Percentiles rank a stretch among this genome's conserved stretches.
phyloP scores from a whole-genome alignment of 2,888 invertebrate species.

The Holacanthella duospinosa region DNA sequence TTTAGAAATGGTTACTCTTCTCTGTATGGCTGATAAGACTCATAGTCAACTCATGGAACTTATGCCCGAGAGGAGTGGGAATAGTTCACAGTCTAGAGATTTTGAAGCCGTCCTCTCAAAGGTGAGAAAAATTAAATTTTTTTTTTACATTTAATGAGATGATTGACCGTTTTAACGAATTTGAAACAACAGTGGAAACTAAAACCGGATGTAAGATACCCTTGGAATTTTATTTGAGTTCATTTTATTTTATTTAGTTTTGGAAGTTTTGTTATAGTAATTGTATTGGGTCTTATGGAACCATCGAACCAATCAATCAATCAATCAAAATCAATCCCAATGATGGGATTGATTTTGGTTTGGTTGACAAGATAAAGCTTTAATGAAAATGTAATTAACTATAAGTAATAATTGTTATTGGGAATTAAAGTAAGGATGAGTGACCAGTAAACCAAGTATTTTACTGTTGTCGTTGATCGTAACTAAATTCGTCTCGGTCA shows the following conservation, averaged over 20 bases:
- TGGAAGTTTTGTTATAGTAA: no score
- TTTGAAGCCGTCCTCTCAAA: conserved; percentile 76
- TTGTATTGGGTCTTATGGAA: no score
- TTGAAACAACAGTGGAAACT: no score
- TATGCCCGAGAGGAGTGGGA: conserved; percentile 93
- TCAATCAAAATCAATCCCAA: no score
- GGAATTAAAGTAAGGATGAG: no score
- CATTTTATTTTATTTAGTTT: no score
- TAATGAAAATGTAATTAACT: not conserved
- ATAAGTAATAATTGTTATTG: not conserved
- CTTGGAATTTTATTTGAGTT: no score
- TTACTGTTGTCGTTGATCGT: not conserved
- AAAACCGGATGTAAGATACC: no score
- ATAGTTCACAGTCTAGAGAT: conserved; percentile 67
- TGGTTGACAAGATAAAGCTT: not conserved
- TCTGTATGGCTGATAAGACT: conserved; percentile 89
- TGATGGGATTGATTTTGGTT: no score
- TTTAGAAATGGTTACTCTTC: conserved; percentile 81
- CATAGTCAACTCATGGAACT: conserved; percentile 89
- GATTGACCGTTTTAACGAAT: conserved; percentile 6
- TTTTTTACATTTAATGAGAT: not conserved
- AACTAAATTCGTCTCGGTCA: not conserved
- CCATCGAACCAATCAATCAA: no score
- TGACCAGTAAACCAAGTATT: no score
- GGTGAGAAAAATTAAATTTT: conserved; percentile 45